Percentiles rank a stretch among this genome's conserved stretches.
Evolutionary conservation across 2,888 invertebrate genomes (phyloP).

Genomic region (Parnassius smintheus): DNA sequence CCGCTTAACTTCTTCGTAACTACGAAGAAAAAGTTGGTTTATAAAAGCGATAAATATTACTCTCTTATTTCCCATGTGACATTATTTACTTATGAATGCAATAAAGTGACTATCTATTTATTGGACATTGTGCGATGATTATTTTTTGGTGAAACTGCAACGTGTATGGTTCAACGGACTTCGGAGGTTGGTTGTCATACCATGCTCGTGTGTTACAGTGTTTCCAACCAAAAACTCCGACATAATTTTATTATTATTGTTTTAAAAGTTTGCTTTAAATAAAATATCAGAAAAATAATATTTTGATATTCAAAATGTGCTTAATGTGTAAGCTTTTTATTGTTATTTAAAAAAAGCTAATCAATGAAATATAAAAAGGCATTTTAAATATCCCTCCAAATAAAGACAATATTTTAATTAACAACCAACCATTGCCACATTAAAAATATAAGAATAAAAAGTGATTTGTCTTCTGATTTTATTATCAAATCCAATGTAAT

Average conservation of each 20-base stretch:
- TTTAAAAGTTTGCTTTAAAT: too few species aligned
- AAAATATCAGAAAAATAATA: too few species aligned
- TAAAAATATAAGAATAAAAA: too few species aligned
- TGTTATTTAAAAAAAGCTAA: too few species aligned
- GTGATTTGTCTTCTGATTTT: too few species aligned
- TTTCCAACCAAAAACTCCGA: constrained; percentile 60
- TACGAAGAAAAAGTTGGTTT: constrained; percentile 67
- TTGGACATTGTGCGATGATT: constrained; percentile 61
- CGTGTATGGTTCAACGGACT: constrained; percentile 81
- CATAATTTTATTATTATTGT: constrained; percentile 29
- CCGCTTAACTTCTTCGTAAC: constrained; percentile 69
- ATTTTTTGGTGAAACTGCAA: constrained; percentile 76
- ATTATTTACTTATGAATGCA: constrained; percentile 37
- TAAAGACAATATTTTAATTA: too few species aligned
- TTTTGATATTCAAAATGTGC: too few species aligned
- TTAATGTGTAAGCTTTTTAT: too few species aligned
- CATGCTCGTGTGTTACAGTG: constrained; percentile 68
- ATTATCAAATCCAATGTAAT: too few species aligned
- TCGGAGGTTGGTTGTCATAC: constrained; percentile 72
- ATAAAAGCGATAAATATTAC: constrained; percentile 41
- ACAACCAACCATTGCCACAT: too few species aligned
- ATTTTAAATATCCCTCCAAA: too few species aligned
- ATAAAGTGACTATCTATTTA: constrained; percentile 55
- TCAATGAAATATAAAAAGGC: too few species aligned
- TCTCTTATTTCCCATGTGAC: constrained; percentile 39